phyloP scores from a whole-genome alignment of 2,888 invertebrate species.

The Scaptomyza flava region DNA sequence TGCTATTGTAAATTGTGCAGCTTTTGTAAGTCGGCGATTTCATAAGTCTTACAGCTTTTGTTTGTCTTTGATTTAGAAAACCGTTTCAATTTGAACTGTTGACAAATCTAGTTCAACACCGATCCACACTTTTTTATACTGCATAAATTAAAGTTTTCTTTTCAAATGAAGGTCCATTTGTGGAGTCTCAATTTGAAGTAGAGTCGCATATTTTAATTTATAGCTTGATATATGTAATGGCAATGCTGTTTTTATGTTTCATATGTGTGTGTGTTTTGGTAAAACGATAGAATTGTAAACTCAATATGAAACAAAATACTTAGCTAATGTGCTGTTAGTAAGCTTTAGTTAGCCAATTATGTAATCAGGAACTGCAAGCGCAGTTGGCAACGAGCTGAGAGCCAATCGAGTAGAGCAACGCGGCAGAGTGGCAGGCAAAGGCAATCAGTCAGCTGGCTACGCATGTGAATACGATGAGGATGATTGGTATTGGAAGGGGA shows the following conservation, averaged over 20 bases:
- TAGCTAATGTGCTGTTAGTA: not conserved
- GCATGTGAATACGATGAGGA: slow-evolving; percentile 52
- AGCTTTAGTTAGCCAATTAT: slow-evolving; percentile 6
- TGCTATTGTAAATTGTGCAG: not conserved
- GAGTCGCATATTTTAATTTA: too few relatives aligned
- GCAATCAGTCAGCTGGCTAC: slow-evolving; percentile 69
- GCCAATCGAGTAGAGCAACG: slow-evolving; percentile 22
- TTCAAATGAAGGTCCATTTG: not conserved
- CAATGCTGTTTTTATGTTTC: too few relatives aligned
- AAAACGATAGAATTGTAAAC: not conserved
- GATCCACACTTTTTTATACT: not conserved
- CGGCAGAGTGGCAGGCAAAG: slow-evolving; percentile 50
- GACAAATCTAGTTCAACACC: not conserved
- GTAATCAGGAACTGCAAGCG: slow-evolving; percentile 18
- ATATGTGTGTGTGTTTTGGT: too few relatives aligned
- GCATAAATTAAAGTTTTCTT: not conserved
- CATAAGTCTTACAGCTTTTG: not conserved
- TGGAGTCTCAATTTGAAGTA: too few relatives aligned
- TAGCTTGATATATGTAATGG: too few relatives aligned
- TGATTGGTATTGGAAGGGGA: slow-evolving; percentile 16
- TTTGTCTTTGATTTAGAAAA: not conserved
- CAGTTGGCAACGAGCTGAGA: slow-evolving; percentile 12
- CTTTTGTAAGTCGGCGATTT: not conserved
- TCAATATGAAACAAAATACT: not conserved
- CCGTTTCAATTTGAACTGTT: not conserved